Conservation (phyloP, 2,888 invertebrate genomes). For the Drosophila affinis region DNA sequence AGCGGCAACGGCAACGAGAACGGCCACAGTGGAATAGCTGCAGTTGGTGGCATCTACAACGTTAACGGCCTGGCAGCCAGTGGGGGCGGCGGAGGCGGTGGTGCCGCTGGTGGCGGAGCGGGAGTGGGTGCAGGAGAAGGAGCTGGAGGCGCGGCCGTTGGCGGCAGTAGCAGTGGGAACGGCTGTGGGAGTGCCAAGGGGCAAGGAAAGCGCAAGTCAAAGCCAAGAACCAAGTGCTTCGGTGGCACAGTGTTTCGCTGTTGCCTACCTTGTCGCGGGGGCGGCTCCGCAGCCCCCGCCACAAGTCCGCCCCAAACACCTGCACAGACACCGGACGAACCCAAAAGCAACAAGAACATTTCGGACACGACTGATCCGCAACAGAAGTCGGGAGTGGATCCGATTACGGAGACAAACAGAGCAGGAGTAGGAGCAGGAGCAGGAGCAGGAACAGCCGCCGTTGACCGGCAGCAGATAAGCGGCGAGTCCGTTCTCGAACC, state of each 20-base stretch:
- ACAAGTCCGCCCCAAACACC: slow-evolving; percentile 85
- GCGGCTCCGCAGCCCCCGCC: slow-evolving; percentile 88
- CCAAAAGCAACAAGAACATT: slow-evolving; percentile 49
- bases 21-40: slow-evolving; percentile 43
- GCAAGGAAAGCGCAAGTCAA: slow-evolving; percentile 76
- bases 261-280: slow-evolving; percentile 93
- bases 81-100: slow-evolving; percentile 47
- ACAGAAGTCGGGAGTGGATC: slow-evolving; percentile 9
- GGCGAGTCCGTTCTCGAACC: slow-evolving; percentile 27
- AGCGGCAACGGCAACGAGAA: slow-evolving; percentile 25
- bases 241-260: slow-evolving; percentile 91
- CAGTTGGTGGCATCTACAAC: slow-evolving; percentile 40
- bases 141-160: slow-evolving; percentile 13
- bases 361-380: slow-evolving; percentile 1
- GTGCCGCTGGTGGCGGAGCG: slow-evolving; percentile 38
- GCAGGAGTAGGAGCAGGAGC: slow-evolving; percentile 21
- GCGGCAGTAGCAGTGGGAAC: slow-evolving; percentile 30
- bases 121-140: slow-evolving; percentile 31
- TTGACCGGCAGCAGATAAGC: background rate
- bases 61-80: slow-evolving; percentile 70
- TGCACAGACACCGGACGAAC: slow-evolving; percentile 79
- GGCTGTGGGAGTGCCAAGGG: slow-evolving; percentile 54
- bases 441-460: slow-evolving; percentile 13
- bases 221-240: slow-evolving; percentile 82
- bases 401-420: slow-evolving; percentile 11